Percentiles rank a stretch among this genome's conserved stretches.
These are phyloP conservation scores for Caerostris darwini DNA, from an alignment of 1,140 invertebrate species.

Conservation along the genomic window DNA sequence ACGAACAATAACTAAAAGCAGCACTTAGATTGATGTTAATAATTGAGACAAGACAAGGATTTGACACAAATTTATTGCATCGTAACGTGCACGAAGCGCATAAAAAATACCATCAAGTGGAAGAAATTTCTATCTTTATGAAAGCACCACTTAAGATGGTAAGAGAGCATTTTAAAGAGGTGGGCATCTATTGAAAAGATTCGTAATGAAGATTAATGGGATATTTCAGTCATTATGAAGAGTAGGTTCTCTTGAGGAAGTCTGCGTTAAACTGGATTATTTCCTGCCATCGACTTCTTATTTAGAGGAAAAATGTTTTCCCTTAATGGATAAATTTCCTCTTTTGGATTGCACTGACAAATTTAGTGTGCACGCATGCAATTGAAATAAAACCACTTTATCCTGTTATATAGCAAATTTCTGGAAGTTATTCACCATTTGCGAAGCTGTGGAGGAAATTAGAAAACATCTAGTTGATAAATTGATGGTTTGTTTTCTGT, in stretches of 20 bases:
- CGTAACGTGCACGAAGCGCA: not conserved
- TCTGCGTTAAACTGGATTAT: slow-evolving; percentile 6
- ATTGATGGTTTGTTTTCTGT: not conserved
- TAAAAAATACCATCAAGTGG: not conserved
- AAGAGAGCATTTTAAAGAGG: not conserved
- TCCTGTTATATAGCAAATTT: not conserved
- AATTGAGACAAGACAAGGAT: no score
- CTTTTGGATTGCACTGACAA: not conserved
- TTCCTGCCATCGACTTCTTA: not conserved
- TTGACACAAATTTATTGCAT: not conserved
- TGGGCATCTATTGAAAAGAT: not conserved
- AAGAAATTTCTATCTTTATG: no score
- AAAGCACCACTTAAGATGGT: not conserved
- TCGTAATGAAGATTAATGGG: not conserved
- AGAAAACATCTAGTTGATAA: slow-evolving; percentile 7
- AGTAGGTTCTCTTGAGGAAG: not conserved
- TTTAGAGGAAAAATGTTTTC: slow-evolving; percentile 10
- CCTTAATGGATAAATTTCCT: slow-evolving; percentile 23
- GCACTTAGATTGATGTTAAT: no score
- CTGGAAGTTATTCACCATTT: not conserved
- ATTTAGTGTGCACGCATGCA: not conserved
- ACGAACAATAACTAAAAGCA: no score
- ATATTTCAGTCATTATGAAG: not conserved
- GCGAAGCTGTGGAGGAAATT: not conserved
- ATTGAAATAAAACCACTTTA: not conserved